These are phyloP conservation scores for Actinemys pallida DNA, from an alignment of 2,113 vertebrate species.

Conservation along the genomic window DNA sequence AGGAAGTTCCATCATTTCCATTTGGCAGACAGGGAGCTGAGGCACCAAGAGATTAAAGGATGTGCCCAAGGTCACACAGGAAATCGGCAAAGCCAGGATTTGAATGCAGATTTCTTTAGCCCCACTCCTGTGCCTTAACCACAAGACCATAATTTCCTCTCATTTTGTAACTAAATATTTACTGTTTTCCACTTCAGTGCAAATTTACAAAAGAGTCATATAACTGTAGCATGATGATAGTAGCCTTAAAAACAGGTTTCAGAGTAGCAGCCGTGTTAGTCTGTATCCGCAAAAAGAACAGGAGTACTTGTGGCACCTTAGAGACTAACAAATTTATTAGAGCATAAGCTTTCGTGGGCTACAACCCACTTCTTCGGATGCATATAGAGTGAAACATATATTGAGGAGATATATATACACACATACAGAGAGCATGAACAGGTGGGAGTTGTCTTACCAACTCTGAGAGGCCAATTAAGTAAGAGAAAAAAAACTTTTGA, in stretches of 20 bases:
- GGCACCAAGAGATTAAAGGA: conserved; percentile 1
- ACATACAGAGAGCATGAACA: no score
- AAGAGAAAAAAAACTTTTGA: no score
- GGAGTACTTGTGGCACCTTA: no score
- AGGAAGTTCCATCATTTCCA: not conserved
- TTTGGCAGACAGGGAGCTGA: not conserved
- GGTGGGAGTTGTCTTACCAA: no score
- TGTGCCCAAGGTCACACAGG: conserved; percentile 21
- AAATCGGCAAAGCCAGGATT: conserved; percentile 25
- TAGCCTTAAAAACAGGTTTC: conserved; percentile 23
- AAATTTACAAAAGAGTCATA: conserved; percentile 67
- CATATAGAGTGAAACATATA: no score
- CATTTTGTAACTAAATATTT: conserved; percentile 32
- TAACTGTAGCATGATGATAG: conserved; percentile 17
- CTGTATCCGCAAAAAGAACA: no score
- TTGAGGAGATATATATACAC: no score
- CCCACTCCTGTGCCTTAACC: conserved; percentile 22
- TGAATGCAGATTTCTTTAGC: conserved; percentile 39
- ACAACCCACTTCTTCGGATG: no score
- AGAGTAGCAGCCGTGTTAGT: no score
- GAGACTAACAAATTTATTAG: no score
- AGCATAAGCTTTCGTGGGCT: no score
- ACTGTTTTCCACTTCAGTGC: conserved; percentile 33
- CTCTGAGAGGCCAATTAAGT: no score
- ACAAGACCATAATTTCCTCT: conserved; percentile 11